Percentiles rank a stretch among this genome's conserved stretches.
These are phyloP conservation scores for Myotis yumanensis DNA, from an alignment of 2,113 vertebrate genomes.

Conservation along the genomic window DNA sequence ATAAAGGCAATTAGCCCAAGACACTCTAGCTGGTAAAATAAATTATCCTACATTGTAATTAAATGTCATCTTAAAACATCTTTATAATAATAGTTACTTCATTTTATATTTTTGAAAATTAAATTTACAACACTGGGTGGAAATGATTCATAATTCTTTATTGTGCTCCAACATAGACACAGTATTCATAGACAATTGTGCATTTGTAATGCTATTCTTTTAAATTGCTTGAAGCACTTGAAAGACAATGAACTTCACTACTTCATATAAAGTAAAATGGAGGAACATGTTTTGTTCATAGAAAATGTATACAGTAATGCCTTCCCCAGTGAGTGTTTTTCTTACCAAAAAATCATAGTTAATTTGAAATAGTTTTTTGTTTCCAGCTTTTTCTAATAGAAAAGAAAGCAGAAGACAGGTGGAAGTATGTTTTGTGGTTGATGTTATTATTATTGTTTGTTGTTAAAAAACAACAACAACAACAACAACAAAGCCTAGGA, in stretches of 20 bases:
- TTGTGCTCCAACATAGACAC: slow-evolving; percentile 39
- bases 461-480: neutral
- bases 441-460: too few species aligned
- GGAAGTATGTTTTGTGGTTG: neutral
- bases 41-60: slow-evolving; percentile 48
- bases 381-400: neutral
- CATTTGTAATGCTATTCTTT: neutral
- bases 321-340: neutral
- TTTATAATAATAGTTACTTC: slow-evolving; percentile 69
- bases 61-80: slow-evolving; percentile 72
- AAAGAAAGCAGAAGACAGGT: neutral
- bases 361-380: slow-evolving; percentile 24
- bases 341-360: neutral
- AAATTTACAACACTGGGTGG: slow-evolving; percentile 58
- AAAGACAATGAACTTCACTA: slow-evolving; percentile 23
- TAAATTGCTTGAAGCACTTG: neutral
- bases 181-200: neutral
- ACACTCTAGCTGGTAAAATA: slow-evolving; percentile 69
- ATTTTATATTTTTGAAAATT: slow-evolving; percentile 73
- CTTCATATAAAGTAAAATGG: neutral
- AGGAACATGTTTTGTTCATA: neutral
- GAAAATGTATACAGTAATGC: neutral
- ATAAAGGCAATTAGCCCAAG: slow-evolving; percentile 69
- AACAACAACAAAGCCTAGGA: neutral
- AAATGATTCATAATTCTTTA: slow-evolving; percentile 66